These are phyloP conservation scores for Decapterus maruadsi DNA, from an alignment of 2,797 vertebrate species.

Conservation along the genomic window DNA sequence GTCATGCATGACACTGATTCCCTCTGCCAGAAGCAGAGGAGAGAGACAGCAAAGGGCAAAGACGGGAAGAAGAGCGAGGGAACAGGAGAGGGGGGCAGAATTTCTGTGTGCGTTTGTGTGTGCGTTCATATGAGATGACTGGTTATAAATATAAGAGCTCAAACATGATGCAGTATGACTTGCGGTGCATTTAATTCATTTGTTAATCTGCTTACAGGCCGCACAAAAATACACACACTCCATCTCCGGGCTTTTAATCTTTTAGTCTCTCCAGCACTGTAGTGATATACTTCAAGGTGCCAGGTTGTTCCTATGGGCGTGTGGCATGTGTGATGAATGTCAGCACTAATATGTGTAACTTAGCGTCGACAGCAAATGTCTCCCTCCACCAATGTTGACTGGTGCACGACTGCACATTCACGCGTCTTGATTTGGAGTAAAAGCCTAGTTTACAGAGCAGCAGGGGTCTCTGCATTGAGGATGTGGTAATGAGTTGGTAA, in stretches of 20 bases:
- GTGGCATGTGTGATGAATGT: constrained; percentile 13
- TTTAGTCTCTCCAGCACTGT: constrained; percentile 11
- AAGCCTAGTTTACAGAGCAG: constrained; percentile 3
- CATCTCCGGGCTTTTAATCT: constrained; percentile 34
- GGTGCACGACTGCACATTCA: background rate
- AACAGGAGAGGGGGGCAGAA: constrained; percentile 24
- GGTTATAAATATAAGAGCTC: constrained; percentile 42
- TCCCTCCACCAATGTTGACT: constrained; percentile 8
- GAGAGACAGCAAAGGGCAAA: constrained; percentile 52
- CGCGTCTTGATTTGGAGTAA: background rate
- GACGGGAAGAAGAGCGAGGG: constrained; percentile 34
- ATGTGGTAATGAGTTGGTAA: background rate
- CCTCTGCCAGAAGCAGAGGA: constrained; percentile 55
- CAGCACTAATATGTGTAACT: constrained; percentile 12
- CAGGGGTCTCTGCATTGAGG: background rate
- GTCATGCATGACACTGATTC: constrained; percentile 71
- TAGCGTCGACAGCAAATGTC: background rate
- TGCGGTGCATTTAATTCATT: constrained; percentile 73
- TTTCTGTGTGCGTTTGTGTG: constrained; percentile 45
- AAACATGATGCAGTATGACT: constrained; percentile 56
- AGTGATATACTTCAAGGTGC: constrained; percentile 26
- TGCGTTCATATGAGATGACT: constrained; percentile 41
- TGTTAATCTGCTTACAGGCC: constrained; percentile 73
- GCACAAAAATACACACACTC: constrained; percentile 26
- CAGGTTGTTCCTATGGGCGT: constrained; percentile 1